Percentiles rank a stretch among this genome's conserved stretches.
Evolutionary conservation across 2,113 vertebrate genomes (phyloP).

Genomic region (Syngnathoides biaculeatus): DNA sequence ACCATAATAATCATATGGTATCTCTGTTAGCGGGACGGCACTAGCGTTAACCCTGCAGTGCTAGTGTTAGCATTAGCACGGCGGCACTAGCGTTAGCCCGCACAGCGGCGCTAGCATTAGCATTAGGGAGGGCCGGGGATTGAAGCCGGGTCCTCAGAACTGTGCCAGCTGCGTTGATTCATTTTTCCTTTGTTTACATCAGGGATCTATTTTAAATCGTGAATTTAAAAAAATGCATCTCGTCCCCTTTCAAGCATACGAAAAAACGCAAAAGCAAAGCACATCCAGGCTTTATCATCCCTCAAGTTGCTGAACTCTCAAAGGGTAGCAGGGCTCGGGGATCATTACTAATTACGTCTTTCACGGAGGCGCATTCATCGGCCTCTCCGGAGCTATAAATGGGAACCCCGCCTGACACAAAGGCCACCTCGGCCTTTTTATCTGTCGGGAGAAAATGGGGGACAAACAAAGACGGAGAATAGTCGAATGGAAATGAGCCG

Average conservation of each 20-base stretch:
- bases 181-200: not conserved
- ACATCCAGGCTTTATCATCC: constrained; percentile 13
- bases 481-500: constrained; percentile 18
- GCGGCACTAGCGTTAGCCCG: no score
- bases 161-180: no score
- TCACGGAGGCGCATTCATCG: constrained; percentile 26
- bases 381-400: constrained; percentile 24
- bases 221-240: not conserved
- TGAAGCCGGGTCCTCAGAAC: no score
- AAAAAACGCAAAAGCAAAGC: not conserved
- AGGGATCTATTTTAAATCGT: not conserved
- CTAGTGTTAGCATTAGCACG: no score
- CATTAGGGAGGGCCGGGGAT: no score
- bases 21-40: no score
- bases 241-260: not conserved
- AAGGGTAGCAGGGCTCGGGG: constrained; percentile 44
- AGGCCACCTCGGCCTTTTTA: constrained; percentile 23
- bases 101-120: no score
- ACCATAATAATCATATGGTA: no score
- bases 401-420: constrained; percentile 35
- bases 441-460: constrained; percentile 5
- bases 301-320: constrained; percentile 41
- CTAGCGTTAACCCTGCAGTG: no score
- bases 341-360: constrained; percentile 56
- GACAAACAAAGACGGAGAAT: constrained; percentile 5